A percentile compares a stretch with the other conserved stretches of the same genome.
phyloP scores from a whole-genome alignment of 2,797 vertebrate species.

The Chrosomus eos region DNA sequence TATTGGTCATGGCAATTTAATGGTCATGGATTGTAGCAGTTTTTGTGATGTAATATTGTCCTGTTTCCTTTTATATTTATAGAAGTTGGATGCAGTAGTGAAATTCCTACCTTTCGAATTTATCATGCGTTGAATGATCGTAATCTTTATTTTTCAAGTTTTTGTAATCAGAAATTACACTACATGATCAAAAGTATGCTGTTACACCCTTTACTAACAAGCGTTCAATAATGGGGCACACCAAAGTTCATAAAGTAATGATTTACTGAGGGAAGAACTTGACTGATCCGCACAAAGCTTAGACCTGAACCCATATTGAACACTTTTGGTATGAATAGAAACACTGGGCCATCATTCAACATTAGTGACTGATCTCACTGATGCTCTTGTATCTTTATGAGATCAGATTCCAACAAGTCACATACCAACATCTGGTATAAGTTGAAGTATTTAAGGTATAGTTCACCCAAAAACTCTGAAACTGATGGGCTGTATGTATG shows the following conservation, averaged over 20 bases:
- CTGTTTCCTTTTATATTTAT: constrained; percentile 8
- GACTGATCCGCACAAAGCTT: too few relatives aligned
- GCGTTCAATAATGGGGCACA: background rate
- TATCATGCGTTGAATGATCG: background rate
- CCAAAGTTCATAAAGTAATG: background rate
- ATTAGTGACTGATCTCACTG: background rate
- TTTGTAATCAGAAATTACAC: background rate
- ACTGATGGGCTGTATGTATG: background rate
- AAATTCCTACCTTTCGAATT: constrained; percentile 22
- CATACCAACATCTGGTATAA: background rate
- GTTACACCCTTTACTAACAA: background rate
- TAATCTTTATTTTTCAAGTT: background rate
- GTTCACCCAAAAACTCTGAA: background rate
- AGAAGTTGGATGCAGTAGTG: constrained; percentile 9
- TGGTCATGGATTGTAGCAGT: background rate
- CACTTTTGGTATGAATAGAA: background rate
- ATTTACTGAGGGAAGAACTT: background rate
- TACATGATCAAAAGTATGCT: constrained; percentile 1
- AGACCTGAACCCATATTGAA: background rate
- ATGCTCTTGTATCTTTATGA: background rate
- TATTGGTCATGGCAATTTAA: constrained; percentile 20
- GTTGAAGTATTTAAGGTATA: background rate
- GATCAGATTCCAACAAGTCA: background rate
- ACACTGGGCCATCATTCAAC: background rate
- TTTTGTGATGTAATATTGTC: constrained; percentile 10